phyloP scores from a whole-genome alignment of 2,888 invertebrate species.

The Mactromeris polynyma region DNA sequence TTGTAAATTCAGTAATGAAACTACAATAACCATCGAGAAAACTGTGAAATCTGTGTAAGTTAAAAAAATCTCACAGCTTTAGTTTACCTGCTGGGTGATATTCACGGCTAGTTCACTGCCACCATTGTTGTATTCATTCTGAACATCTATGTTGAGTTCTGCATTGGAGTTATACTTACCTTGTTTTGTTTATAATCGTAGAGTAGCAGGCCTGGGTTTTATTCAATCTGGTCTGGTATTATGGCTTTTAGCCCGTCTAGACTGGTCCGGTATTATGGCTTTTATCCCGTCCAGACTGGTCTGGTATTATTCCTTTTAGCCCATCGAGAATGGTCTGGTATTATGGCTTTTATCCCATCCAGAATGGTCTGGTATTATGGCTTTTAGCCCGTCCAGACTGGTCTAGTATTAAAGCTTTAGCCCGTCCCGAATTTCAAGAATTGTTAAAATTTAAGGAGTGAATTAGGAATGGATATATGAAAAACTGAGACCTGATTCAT shows the following conservation, averaged over 20 bases:
- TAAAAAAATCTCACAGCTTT: slow-evolving; percentile 16
- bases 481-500: no score
- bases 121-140: not conserved
- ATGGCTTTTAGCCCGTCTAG: not conserved
- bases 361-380: not conserved
- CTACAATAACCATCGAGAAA: not conserved
- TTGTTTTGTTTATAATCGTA: not conserved
- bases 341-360: not conserved
- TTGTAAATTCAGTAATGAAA: not conserved
- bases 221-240: not conserved
- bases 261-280: not conserved
- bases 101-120: not conserved
- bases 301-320: not conserved
- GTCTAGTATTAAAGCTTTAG: not conserved
- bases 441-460: no score
- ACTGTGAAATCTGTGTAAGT: slow-evolving; percentile 18
- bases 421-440: no score
- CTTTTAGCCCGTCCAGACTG: not conserved
- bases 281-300: not conserved
- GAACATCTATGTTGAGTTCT: not conserved
- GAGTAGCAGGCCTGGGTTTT: not conserved
- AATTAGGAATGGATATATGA: no score
- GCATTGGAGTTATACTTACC: not conserved
- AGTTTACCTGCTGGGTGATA: not conserved
- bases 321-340: not conserved